These are phyloP conservation scores for Acrobasis consociella DNA, from an alignment of 2,888 invertebrate species.

Conservation along the genomic window DNA sequence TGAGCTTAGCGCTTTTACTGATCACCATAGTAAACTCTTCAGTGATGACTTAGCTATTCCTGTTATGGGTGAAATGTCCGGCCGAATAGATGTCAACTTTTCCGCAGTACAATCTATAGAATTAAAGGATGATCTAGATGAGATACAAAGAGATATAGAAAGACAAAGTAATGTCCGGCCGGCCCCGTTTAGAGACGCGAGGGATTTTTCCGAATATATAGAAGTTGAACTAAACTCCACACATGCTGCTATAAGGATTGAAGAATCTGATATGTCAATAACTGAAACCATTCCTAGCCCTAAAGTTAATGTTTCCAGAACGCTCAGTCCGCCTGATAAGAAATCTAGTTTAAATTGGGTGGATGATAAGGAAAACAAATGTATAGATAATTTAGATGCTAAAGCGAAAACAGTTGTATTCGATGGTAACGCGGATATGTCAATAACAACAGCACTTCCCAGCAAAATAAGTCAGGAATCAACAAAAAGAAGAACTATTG, in stretches of 20 bases:
- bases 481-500: slow-evolving; percentile 33
- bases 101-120: slow-evolving; percentile 51
- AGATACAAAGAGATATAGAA: slow-evolving; percentile 59
- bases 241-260: slow-evolving; percentile 42
- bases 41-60: slow-evolving; percentile 54
- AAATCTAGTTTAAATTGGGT: slow-evolving; percentile 48
- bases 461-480: slow-evolving; percentile 7
- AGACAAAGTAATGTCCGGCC: slow-evolving; percentile 42
- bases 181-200: slow-evolving; percentile 42
- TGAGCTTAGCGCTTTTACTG: slow-evolving; percentile 62
- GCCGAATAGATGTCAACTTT: slow-evolving; percentile 62
- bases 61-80: slow-evolving; percentile 51
- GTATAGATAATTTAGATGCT: slow-evolving; percentile 25
- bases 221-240: slow-evolving; percentile 69
- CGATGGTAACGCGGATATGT: slow-evolving; percentile 29
- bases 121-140: slow-evolving; percentile 62
- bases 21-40: slow-evolving; percentile 60
- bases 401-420: not conserved
- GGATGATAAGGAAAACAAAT: slow-evolving; percentile 67
- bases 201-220: slow-evolving; percentile 59
- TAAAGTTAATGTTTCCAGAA: slow-evolving; percentile 41
- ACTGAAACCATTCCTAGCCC: slow-evolving; percentile 63
- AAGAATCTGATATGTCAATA: slow-evolving; percentile 69
- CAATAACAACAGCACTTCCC: slow-evolving; percentile 26
- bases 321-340: slow-evolving; percentile 19